A percentile compares a stretch with the other conserved stretches of the same genome.
Evolutionary conservation across 2,797 vertebrate genomes (phyloP).

Genomic region (Enteromius anoplus): DNA sequence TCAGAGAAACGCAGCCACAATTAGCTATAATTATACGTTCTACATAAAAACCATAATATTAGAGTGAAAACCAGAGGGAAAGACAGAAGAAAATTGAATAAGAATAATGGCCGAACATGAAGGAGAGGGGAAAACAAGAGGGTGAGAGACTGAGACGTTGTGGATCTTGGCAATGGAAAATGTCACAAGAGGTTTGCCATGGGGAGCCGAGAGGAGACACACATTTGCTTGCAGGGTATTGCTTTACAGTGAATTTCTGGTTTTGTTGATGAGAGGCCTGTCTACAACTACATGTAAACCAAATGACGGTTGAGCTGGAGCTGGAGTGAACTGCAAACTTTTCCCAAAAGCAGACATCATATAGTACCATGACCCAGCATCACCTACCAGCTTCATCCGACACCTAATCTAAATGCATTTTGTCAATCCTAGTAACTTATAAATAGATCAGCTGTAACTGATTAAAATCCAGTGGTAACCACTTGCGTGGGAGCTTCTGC

Average conservation of each 20-base stretch:
- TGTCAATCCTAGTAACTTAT: slow-evolving; percentile 14
- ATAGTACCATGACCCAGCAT: slow-evolving; percentile 20
- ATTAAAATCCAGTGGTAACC: background rate
- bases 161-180: slow-evolving; percentile 68
- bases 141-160: slow-evolving; percentile 43
- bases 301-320: background rate
- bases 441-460: slow-evolving; percentile 43
- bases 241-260: slow-evolving; percentile 59
- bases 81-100: slow-evolving; percentile 9
- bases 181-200: slow-evolving; percentile 61
- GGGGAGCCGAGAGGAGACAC: slow-evolving; percentile 63
- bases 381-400: background rate
- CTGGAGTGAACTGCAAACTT: slow-evolving; percentile 2
- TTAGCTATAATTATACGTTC: slow-evolving; percentile 40
- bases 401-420: slow-evolving; percentile 21
- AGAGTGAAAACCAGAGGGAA: slow-evolving; percentile 14
- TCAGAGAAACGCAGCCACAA: slow-evolving; percentile 62
- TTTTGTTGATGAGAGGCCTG: slow-evolving; percentile 52
- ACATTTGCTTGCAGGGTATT: slow-evolving; percentile 64
- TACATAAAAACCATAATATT: slow-evolving; percentile 45
- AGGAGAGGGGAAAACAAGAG: slow-evolving; percentile 29
- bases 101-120: slow-evolving; percentile 13
- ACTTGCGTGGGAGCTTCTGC: slow-evolving; percentile 28
- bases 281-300: slow-evolving; percentile 20
- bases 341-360: slow-evolving; percentile 4